phyloP scores from a whole-genome alignment of 2,797 vertebrate genomes.

The Smutsia temminckii region DNA sequence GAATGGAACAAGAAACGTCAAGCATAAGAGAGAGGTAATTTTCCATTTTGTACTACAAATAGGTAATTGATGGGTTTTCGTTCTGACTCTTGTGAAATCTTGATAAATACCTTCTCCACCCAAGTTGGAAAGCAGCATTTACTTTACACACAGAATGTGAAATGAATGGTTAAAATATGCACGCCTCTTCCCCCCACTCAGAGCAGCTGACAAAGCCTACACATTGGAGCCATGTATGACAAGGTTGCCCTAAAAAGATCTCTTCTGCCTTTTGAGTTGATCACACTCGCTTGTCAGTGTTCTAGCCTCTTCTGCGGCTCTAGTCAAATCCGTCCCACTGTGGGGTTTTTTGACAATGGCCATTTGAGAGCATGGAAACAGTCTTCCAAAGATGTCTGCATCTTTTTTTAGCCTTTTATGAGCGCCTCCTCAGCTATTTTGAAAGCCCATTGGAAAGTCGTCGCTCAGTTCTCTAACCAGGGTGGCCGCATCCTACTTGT shows the following conservation, averaged over 20 bases:
- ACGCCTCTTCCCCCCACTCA: constrained; percentile 24
- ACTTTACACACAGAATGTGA: background rate
- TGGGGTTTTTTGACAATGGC: constrained; percentile 3
- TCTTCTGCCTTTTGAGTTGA: background rate
- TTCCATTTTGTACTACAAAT: constrained; percentile 39
- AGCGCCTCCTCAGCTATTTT: background rate
- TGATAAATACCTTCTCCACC: constrained; percentile 25
- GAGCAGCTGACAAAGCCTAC: constrained; percentile 38
- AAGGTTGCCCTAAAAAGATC: constrained; percentile 6
- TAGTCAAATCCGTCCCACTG: background rate
- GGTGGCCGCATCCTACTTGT: background rate
- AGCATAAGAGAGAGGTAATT: background rate
- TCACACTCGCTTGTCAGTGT: background rate
- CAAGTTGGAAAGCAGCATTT: background rate
- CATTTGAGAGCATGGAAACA: background rate
- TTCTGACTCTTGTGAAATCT: constrained; percentile 12
- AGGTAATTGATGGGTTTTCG: constrained; percentile 26
- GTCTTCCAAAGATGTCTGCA: background rate
- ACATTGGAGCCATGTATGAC: background rate
- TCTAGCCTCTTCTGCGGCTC: background rate
- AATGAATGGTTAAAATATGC: constrained; percentile 20
- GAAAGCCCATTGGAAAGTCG: background rate
- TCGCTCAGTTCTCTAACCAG: background rate
- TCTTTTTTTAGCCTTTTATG: background rate
- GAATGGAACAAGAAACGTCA: background rate